Percentiles rank a stretch among this genome's conserved stretches.
Evolutionary conservation across 2,888 invertebrate species (phyloP).

Genomic region (Leptothorax acervorum): DNA sequence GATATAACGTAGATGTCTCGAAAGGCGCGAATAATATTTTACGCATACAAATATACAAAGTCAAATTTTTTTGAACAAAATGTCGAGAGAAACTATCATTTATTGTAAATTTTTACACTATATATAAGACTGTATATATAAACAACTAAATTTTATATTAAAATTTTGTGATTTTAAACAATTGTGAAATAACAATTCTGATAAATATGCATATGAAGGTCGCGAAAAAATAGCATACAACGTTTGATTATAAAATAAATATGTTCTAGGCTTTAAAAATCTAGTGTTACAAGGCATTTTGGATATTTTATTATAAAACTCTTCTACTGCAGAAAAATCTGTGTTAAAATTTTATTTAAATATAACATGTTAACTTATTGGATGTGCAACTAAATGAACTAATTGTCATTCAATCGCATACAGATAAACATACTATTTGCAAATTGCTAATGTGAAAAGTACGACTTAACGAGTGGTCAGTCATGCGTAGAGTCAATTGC

Average conservation of each 20-base stretch:
- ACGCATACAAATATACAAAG: background rate
- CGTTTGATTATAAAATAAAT: background rate
- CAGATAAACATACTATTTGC: conserved; percentile 18
- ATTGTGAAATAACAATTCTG: background rate
- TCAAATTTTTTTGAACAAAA: background rate
- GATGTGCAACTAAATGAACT: background rate
- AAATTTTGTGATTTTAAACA: background rate
- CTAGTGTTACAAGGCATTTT: background rate
- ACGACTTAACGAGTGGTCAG: conserved; percentile 27
- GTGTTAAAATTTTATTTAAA: background rate
- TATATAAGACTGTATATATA: background rate
- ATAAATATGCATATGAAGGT: background rate
- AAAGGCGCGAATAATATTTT: background rate
- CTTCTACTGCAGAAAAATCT: background rate
- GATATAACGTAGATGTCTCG: background rate
- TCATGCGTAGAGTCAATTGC: conserved; percentile 45
- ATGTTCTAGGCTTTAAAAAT: background rate
- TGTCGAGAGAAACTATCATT: background rate
- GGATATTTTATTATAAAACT: background rate
- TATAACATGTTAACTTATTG: background rate
- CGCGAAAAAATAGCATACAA: background rate
- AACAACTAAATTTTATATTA: background rate
- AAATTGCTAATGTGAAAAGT: conserved; percentile 45
- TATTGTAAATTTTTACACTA: background rate
- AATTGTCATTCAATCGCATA: background rate